A percentile compares a stretch with the other conserved stretches of the same genome.
Conservation (phyloP, 2,113 vertebrate species). For the Podarcis cretensis region DNA sequence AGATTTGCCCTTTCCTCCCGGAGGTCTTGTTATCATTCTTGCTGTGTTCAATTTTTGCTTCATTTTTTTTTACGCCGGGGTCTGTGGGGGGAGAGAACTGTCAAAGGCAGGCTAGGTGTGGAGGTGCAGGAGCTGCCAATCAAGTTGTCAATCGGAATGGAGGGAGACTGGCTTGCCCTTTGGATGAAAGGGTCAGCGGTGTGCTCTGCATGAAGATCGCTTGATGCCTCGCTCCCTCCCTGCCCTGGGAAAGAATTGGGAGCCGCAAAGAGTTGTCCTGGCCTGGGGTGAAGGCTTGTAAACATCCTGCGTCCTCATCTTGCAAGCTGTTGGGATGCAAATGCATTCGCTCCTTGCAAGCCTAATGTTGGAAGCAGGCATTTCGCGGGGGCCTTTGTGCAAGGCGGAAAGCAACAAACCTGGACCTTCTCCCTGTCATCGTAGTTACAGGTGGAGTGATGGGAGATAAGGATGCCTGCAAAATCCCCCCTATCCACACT, state of each 20-base stretch:
- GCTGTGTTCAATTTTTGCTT: too few relatives aligned
- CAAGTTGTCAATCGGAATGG: not conserved
- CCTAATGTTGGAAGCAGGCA: not conserved
- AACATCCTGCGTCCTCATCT: not conserved
- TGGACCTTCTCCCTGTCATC: not conserved
- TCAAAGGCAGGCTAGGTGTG: not conserved
- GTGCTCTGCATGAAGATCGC: accelerated
- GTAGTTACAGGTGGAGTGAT: too few relatives aligned
- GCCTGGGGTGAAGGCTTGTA: accelerated
- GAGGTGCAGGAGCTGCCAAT: not conserved
- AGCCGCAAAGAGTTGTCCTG: not conserved
- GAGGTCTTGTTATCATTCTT: not conserved
- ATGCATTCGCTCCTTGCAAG: not conserved
- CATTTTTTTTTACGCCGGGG: not conserved
- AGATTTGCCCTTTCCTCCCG: not conserved
- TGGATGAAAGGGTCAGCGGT: accelerated
- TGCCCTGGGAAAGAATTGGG: accelerated
- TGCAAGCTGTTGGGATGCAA: accelerated
- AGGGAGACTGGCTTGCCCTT: not conserved
- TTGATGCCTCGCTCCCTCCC: not conserved
- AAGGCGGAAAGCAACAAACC: accelerated
- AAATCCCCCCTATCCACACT: too few relatives aligned
- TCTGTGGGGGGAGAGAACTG: too few relatives aligned
- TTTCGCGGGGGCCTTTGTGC: not conserved
- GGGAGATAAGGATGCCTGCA: too few relatives aligned